A percentile compares a stretch with the other conserved stretches of the same genome.
phyloP scores from a whole-genome alignment of 2,113 vertebrate species.

The Tachysurus fulvidraco region DNA sequence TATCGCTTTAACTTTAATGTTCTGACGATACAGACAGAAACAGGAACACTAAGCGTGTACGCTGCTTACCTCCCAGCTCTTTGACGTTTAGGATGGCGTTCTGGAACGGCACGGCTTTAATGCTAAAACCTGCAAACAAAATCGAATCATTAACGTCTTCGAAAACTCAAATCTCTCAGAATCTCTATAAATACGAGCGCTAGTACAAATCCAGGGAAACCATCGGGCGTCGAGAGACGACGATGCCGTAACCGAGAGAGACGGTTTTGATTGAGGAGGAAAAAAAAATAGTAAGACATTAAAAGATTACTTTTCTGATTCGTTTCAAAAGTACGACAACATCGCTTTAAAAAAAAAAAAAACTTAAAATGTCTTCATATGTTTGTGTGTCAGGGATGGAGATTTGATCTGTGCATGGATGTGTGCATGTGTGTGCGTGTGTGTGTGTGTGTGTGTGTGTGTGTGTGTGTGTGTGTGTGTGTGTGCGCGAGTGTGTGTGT shows the following conservation, averaged over 20 bases:
- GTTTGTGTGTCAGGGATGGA: neutral
- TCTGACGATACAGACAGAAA: neutral
- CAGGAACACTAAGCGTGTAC: neutral
- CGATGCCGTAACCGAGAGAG: neutral
- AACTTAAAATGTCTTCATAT: neutral
- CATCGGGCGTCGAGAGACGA: neutral
- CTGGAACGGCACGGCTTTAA: slow-evolving; percentile 89
- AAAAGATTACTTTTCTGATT: neutral
- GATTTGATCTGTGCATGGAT: neutral
- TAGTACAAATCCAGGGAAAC: neutral
- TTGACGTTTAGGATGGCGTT: slow-evolving; percentile 88
- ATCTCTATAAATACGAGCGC: neutral
- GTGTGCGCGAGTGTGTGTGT: slow-evolving; percentile 34
- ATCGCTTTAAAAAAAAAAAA: no score
- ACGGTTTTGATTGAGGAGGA: neutral
- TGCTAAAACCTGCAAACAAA: slow-evolving; percentile 80
- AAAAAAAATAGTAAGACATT: neutral
- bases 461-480: slow-evolving; percentile 38
- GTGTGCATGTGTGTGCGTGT: slow-evolving; percentile 34
- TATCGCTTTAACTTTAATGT: neutral
- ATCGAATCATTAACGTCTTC: neutral
- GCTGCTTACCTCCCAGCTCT: slow-evolving; percentile 85
- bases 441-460: slow-evolving; percentile 37
- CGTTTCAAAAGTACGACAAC: neutral
- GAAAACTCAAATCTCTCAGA: neutral